phyloP scores from a whole-genome alignment of 1,140 invertebrate species.

The Adelges cooleyi region DNA sequence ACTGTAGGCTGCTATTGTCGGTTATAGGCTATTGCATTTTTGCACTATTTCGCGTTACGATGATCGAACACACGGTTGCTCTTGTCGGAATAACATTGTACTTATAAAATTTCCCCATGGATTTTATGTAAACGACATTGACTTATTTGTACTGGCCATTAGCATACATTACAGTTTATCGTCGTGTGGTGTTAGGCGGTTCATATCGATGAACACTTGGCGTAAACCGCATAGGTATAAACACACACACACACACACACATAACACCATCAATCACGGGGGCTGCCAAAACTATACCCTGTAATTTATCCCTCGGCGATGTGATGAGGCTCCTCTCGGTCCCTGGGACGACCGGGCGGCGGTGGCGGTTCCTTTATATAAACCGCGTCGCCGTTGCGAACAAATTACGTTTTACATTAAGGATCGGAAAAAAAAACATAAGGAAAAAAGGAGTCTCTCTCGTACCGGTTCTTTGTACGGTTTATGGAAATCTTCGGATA shows the following conservation, averaged over 20 bases:
- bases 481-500: conserved; percentile 14
- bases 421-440: conserved; percentile 4
- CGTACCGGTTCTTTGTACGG: not conserved
- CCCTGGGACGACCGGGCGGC: conserved; percentile 1
- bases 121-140: too few relatives aligned
- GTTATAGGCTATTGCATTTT: too few relatives aligned
- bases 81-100: too few relatives aligned
- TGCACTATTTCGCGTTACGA: too few relatives aligned
- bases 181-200: not conserved
- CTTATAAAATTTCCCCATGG: too few relatives aligned
- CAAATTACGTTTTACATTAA: conserved; percentile 29
- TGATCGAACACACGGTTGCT: too few relatives aligned
- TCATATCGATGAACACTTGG: too few relatives aligned
- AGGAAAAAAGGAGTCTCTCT: not conserved
- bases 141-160: not conserved
- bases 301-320: conserved; percentile 26
- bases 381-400: conserved; percentile 6
- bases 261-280: conserved; percentile 12
- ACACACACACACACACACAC: too few relatives aligned
- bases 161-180: not conserved
- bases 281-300: conserved; percentile 18
- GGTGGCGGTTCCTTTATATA: conserved; percentile 10
- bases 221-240: too few relatives aligned
- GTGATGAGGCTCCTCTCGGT: not conserved
- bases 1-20: too few relatives aligned